phyloP scores from a whole-genome alignment of 2,797 vertebrate species.

The Poeciliopsis infans region DNA sequence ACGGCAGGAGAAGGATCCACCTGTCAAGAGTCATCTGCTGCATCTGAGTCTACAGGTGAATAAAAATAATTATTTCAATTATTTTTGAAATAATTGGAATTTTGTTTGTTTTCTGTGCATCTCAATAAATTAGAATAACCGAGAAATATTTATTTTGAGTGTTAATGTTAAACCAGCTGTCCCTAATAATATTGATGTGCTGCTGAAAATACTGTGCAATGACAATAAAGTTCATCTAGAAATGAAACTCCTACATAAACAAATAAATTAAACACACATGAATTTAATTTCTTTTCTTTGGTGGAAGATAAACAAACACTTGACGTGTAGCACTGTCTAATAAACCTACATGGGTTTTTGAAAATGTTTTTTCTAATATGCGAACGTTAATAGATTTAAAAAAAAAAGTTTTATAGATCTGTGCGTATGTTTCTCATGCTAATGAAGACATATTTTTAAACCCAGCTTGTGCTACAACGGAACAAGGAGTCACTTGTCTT shows the following conservation, averaged over 20 bases:
- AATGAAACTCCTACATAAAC: not conserved
- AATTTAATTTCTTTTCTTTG: not conserved
- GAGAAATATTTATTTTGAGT: not conserved
- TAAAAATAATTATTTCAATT: constrained; percentile 4
- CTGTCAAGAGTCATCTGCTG: constrained; percentile 40
- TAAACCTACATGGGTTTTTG: not conserved
- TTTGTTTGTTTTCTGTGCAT: not conserved
- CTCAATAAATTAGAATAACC: not conserved
- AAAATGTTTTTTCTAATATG: not conserved
- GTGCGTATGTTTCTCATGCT: constrained; percentile 29
- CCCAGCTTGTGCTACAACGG: constrained; percentile 57
- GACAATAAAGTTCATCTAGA: not conserved
- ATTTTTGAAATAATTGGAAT: not conserved
- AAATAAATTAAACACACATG: not conserved
- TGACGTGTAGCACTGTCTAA: not conserved
- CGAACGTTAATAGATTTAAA: not conserved
- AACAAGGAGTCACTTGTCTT: constrained; percentile 59
- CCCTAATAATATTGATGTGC: too few species aligned
- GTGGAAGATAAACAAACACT: not conserved
- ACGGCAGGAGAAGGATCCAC: constrained; percentile 40
- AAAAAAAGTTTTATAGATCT: constrained; percentile 3
- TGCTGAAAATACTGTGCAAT: too few species aligned
- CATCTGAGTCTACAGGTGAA: constrained; percentile 69
- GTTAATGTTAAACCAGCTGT: too few species aligned
- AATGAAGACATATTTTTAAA: constrained; percentile 54